Evolutionary conservation across 2,113 vertebrate species (phyloP).

Genomic region (Tupaia chinensis): DNA sequence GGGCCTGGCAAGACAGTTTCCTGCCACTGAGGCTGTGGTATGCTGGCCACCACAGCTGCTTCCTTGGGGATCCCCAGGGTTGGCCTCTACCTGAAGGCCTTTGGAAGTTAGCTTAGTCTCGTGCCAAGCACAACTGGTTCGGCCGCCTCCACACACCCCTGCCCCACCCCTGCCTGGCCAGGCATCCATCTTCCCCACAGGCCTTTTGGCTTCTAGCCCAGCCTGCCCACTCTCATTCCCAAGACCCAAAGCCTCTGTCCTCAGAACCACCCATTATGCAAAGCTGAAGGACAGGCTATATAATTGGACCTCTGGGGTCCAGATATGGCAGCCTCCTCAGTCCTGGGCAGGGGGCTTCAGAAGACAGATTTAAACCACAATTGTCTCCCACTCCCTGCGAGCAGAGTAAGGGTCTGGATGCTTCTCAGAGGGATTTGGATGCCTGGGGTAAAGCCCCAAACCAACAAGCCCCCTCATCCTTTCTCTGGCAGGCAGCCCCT

Average conservation of each 20-base stretch:
- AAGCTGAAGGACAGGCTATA: not conserved
- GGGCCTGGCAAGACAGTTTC: not conserved
- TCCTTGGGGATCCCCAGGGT: not conserved
- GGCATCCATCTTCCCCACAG: not conserved
- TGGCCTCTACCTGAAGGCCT: not conserved
- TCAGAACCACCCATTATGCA: not conserved
- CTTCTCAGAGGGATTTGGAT: not conserved
- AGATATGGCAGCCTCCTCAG: not conserved
- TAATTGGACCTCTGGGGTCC: not conserved
- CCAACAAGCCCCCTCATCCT: fast-evolving
- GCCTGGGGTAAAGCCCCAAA: not conserved
- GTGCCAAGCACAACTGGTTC: not conserved
- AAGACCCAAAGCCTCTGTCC: not conserved
- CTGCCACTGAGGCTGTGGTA: not conserved
- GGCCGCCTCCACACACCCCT: not conserved
- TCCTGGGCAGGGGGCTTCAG: too few species aligned
- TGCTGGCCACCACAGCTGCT: not conserved
- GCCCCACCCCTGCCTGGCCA: not conserved
- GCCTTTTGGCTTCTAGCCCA: not conserved
- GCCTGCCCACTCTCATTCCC: not conserved
- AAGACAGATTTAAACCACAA: too few species aligned
- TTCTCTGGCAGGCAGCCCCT: not conserved
- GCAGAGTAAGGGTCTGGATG: not conserved
- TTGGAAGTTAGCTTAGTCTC: not conserved
- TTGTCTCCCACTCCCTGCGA: not conserved